phyloP scores from a whole-genome alignment of 2,888 invertebrate species.

The Hesperia comma region DNA sequence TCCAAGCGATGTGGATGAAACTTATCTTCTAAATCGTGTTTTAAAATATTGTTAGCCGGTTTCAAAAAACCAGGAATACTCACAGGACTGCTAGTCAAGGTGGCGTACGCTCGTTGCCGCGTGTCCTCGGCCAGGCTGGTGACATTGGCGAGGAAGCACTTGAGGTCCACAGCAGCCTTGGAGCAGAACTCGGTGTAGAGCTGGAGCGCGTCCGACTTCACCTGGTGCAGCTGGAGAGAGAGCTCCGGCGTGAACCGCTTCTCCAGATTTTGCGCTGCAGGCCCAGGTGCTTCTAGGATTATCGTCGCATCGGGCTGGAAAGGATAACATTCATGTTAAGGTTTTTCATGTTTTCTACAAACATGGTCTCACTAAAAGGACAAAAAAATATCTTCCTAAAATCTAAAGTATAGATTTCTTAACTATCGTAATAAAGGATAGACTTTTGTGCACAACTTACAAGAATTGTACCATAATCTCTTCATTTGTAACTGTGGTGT shows the following conservation, averaged over 20 bases:
- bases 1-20: too few species aligned
- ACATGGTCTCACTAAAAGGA: too few species aligned
- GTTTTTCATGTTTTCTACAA: too few species aligned
- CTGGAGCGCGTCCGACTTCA: constrained; percentile 60
- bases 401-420: too few species aligned
- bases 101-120: constrained; percentile 22
- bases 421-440: too few species aligned
- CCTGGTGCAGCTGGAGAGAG: constrained; percentile 53
- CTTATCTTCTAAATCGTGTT: too few species aligned
- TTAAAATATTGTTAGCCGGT: not conserved
- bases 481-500: too few species aligned
- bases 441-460: too few species aligned
- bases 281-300: constrained; percentile 51
- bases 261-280: constrained; percentile 52
- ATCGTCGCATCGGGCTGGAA: constrained; percentile 40
- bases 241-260: constrained; percentile 59
- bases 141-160: constrained; percentile 61
- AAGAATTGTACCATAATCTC: too few species aligned
- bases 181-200: constrained; percentile 70
- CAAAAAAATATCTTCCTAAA: too few species aligned
- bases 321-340: not conserved
- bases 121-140: constrained; percentile 54
- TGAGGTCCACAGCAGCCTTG: constrained; percentile 59
- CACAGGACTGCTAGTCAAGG: constrained; percentile 52
- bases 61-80: constrained; percentile 30